A percentile compares a stretch with the other conserved stretches of the same genome.
These are phyloP conservation scores for Pinctada fucata DNA, from an alignment of 2,888 invertebrate genomes.

Conservation along the genomic window DNA sequence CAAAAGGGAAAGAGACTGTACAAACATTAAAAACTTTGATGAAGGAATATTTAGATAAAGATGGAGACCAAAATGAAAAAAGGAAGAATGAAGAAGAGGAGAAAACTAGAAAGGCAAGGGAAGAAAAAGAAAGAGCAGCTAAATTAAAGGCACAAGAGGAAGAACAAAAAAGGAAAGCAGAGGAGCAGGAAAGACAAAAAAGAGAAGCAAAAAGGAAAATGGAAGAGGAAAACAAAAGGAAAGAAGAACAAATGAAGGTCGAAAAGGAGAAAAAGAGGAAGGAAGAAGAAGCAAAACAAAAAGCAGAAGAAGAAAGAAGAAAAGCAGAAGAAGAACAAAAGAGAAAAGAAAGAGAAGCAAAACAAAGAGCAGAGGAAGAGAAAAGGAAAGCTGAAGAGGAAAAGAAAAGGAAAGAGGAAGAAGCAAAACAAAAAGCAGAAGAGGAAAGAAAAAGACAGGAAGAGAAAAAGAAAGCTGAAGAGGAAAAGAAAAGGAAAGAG, in stretches of 20 bases:
- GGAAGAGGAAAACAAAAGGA: slow-evolving; percentile 1
- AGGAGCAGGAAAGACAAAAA: background rate
- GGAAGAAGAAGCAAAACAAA: slow-evolving; percentile 1
- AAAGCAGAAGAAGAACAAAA: slow-evolving; percentile 7
- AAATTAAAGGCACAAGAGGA: background rate
- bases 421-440: background rate
- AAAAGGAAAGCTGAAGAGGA: slow-evolving; percentile 2
- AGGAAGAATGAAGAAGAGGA: background rate
- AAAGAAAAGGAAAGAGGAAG: slow-evolving; percentile 21
- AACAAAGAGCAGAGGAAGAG: slow-evolving; percentile 20
- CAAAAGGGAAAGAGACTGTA: background rate
- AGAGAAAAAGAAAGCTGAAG: background rate
- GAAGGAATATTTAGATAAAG: too few relatives aligned
- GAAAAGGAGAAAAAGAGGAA: background rate
- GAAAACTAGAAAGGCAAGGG: slow-evolving; percentile 2
- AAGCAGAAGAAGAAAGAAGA: slow-evolving; percentile 5
- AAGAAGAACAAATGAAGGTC: slow-evolving; percentile 6
- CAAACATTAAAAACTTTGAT: too few relatives aligned
- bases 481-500: slow-evolving; percentile 18
- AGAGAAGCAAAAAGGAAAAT: slow-evolving; percentile 4
- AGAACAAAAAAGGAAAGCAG: background rate
- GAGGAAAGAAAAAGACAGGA: background rate
- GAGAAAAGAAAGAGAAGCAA: slow-evolving; percentile 9
- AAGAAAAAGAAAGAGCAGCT: slow-evolving; percentile 1
- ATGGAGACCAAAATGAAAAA: background rate